Conservation (phyloP, 1,140 invertebrate species). For the Trissolcus basalis region DNA sequence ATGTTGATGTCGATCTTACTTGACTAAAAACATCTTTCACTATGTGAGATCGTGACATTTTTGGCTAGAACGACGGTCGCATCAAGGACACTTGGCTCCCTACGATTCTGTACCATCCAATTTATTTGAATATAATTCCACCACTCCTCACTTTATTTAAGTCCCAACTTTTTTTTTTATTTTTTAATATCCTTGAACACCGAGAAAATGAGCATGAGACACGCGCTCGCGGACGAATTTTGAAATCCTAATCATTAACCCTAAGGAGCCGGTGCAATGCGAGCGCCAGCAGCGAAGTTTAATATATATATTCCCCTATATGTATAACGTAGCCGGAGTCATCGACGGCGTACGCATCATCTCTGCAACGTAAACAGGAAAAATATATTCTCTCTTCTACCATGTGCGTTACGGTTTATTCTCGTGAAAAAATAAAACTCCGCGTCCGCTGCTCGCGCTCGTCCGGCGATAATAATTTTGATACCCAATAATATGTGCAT, state of each 20-base stretch:
- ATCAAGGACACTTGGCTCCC: conserved; percentile 77
- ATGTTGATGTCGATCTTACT: conserved; percentile 62
- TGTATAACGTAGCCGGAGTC: conserved; percentile 63
- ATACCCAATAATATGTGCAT: conserved; percentile 41
- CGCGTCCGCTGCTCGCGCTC: conserved; percentile 32
- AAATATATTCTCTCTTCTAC: conserved; percentile 50
- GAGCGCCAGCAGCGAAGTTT: conserved; percentile 33
- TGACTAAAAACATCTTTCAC: conserved; percentile 60
- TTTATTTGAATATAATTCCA: conserved; percentile 70
- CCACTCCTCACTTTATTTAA: conserved; percentile 60
- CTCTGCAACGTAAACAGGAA: conserved; percentile 49
- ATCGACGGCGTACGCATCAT: conserved; percentile 62
- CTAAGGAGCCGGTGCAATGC: background rate
- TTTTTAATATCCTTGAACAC: conserved; percentile 46
- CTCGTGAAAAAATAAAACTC: conserved; percentile 49
- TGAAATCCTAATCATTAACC: conserved; percentile 28
- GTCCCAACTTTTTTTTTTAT: conserved; percentile 54
- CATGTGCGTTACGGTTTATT: conserved; percentile 17
- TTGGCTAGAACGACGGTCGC: conserved; percentile 77
- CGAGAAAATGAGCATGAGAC: conserved; percentile 52
- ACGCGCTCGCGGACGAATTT: conserved; percentile 30
- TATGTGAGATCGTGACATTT: conserved; percentile 75
- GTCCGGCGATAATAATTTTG: conserved; percentile 29
- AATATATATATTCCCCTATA: conserved; percentile 18
- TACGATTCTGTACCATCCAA: conserved; percentile 74